Evolutionary conservation across 2,797 vertebrate genomes (phyloP).

Genomic region (Macropus fuliginosus): DNA sequence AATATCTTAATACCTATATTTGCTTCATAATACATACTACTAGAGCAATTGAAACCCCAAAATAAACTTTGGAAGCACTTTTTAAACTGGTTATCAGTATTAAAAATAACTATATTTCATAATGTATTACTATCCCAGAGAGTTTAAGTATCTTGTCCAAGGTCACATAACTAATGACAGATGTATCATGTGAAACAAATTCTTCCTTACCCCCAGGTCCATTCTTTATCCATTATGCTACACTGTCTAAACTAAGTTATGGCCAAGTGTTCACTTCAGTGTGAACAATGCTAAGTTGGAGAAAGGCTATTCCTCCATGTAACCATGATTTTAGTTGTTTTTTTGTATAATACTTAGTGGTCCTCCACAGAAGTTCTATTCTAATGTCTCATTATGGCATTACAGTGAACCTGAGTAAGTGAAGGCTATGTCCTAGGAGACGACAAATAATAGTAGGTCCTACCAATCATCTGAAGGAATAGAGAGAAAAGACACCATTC

Average conservation of each 20-base stretch:
- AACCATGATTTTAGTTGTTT: not conserved
- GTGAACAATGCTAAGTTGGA: not conserved
- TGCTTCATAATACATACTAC: not conserved
- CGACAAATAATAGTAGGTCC: not conserved
- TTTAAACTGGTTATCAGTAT: not conserved
- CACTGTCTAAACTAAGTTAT: not conserved
- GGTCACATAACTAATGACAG: not conserved
- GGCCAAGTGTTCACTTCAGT: fast-evolving
- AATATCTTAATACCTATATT: not conserved
- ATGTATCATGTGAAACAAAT: not conserved
- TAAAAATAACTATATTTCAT: not conserved
- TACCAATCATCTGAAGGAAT: not conserved
- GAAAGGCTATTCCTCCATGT: fast-evolving
- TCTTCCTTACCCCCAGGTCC: not conserved
- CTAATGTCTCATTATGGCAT: not conserved
- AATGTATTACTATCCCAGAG: not conserved
- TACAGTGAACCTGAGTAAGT: not conserved
- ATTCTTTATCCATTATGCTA: not conserved
- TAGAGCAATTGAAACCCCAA: not conserved
- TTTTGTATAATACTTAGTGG: not conserved
- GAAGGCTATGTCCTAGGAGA: not conserved
- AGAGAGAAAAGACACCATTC: not conserved
- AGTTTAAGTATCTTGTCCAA: not conserved
- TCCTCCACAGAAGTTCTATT: not conserved
- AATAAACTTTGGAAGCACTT: not conserved